Conservation (phyloP, 2,888 invertebrate species). For the Xestoiulus laeticollis region DNA sequence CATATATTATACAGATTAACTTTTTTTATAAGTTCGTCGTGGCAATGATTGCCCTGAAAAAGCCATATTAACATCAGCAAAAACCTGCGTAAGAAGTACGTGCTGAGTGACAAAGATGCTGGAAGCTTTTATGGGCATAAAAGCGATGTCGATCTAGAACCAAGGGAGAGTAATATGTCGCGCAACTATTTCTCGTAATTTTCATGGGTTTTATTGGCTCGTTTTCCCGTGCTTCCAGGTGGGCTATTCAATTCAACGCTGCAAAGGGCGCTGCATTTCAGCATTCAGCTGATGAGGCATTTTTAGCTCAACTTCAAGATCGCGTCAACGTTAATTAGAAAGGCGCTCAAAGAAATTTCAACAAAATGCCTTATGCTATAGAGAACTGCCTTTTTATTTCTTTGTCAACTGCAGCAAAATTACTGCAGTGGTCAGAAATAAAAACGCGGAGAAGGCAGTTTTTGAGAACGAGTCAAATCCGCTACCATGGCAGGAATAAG, state of each 20-base stretch:
- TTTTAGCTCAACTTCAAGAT: background rate
- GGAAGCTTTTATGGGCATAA: background rate
- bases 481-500: too few species aligned
- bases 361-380: background rate
- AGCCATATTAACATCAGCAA: conserved; percentile 9
- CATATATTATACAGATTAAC: conserved; percentile 9
- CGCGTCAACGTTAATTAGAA: background rate
- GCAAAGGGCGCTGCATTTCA: background rate
- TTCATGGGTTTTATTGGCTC: background rate
- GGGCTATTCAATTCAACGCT: background rate
- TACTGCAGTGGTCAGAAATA: too few species aligned
- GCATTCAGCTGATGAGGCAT: background rate
- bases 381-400: background rate
- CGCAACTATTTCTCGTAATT: background rate
- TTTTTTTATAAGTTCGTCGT: background rate
- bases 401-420: too few species aligned
- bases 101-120: background rate
- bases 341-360: background rate
- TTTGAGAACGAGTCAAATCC: background rate
- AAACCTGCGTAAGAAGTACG: background rate
- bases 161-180: background rate
- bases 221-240: background rate
- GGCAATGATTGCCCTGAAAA: background rate
- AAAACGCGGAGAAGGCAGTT: too few species aligned
- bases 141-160: background rate